A percentile compares a stretch with the other conserved stretches of the same genome.
phyloP scores from a whole-genome alignment of 1,140 invertebrate genomes.

The Cotesia chilonis region DNA sequence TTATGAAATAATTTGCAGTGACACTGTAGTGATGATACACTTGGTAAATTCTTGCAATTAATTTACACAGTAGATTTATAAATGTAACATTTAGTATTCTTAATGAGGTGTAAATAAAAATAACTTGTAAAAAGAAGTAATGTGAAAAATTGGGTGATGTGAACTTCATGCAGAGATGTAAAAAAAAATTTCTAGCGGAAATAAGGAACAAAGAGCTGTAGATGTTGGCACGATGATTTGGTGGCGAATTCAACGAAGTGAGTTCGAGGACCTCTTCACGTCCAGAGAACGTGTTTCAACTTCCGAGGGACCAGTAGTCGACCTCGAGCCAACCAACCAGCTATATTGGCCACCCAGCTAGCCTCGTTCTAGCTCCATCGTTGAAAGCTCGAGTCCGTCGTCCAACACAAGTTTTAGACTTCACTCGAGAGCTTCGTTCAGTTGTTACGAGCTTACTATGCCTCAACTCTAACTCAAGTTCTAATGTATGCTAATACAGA shows the following conservation, averaged over 20 bases:
- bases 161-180: conserved; percentile 16
- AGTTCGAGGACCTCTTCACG: conserved; percentile 39
- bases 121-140: not conserved
- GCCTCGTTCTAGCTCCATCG: conserved; percentile 11
- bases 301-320: conserved; percentile 36
- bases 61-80: too few relatives aligned
- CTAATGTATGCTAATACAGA: conserved; percentile 30
- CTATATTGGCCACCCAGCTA: not conserved
- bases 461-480: not conserved
- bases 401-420: conserved; percentile 31
- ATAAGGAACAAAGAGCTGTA: too few relatives aligned
- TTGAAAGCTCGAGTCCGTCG: not conserved
- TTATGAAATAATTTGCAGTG: too few relatives aligned
- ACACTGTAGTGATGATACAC: too few relatives aligned
- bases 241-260: conserved; percentile 34
- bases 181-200: not conserved
- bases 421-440: conserved; percentile 21
- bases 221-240: conserved; percentile 27
- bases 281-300: conserved; percentile 44
- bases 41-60: too few relatives aligned
- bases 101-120: not conserved
- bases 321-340: not conserved
- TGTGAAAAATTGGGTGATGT: not conserved
- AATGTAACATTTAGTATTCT: too few relatives aligned
- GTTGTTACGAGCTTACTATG: conserved; percentile 7